Percentiles rank a stretch among this genome's conserved stretches.
Evolutionary conservation across 2,797 vertebrate species (phyloP).

Genomic region (Clangula hyemalis): DNA sequence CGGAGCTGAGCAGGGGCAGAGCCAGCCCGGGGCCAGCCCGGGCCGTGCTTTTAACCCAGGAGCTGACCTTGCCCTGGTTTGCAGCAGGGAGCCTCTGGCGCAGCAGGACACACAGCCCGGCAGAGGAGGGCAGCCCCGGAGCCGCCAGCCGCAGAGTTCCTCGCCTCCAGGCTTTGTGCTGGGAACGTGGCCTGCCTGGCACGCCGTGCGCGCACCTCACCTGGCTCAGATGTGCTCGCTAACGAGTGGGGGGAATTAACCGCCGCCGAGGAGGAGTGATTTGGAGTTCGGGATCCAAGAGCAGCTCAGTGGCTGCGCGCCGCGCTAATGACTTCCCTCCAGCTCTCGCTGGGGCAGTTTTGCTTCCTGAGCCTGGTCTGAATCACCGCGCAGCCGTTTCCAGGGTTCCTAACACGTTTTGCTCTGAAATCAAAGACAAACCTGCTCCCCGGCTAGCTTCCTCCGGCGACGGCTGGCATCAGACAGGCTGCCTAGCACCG

Average conservation of each 20-base stretch:
- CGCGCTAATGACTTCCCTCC: fast-evolving
- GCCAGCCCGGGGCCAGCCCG: fast-evolving
- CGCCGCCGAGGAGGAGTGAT: neutral
- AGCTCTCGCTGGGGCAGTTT: neutral
- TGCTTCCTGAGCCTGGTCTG: neutral
- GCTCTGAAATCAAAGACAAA: neutral
- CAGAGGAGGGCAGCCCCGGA: neutral
- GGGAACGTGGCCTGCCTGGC: fast-evolving
- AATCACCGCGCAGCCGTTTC: neutral
- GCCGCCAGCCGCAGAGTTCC: fast-evolving
- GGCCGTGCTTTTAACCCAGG: fast-evolving
- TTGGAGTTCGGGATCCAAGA: neutral
- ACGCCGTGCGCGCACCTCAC: fast-evolving
- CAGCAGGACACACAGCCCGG: neutral
- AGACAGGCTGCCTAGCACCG: neutral
- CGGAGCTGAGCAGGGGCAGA: neutral
- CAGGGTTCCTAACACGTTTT: neutral
- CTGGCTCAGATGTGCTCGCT: neutral
- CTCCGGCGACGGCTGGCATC: neutral
- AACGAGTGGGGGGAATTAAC: neutral
- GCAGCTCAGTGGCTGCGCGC: neutral
- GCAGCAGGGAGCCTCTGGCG: neutral
- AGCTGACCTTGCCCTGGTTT: neutral
- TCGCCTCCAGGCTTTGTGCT: neutral
- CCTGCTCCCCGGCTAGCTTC: neutral